A percentile compares a stretch with the other conserved stretches of the same genome.
These are phyloP conservation scores for Paracanthobrama guichenoti DNA, from an alignment of 2,113 vertebrate species.

Conservation along the genomic window DNA sequence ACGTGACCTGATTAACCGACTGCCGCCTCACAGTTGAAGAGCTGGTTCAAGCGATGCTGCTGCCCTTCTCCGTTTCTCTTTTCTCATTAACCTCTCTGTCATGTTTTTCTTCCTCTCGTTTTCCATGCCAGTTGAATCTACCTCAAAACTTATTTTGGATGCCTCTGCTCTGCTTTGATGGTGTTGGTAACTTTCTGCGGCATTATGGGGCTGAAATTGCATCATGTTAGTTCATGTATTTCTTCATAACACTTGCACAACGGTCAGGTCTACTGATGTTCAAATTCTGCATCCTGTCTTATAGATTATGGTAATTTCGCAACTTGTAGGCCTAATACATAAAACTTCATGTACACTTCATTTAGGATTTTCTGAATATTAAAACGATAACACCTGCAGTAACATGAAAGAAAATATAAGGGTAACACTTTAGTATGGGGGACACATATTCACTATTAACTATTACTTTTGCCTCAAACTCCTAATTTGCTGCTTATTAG, in stretches of 20 bases:
- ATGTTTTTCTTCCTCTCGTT: constrained; percentile 37
- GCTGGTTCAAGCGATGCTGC: constrained; percentile 39
- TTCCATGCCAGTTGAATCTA: constrained; percentile 9
- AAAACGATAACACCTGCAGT: too few relatives aligned
- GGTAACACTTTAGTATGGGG: too few relatives aligned
- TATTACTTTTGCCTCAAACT: too few relatives aligned
- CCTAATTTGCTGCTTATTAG: too few relatives aligned
- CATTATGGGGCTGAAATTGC: constrained; percentile 64
- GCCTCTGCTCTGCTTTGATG: constrained; percentile 26
- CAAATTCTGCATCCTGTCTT: neutral
- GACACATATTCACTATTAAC: too few relatives aligned
- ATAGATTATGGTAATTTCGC: neutral
- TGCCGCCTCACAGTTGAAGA: constrained; percentile 34
- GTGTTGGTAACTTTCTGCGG: constrained; percentile 47
- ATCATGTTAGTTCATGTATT: constrained; percentile 44
- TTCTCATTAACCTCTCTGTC: constrained; percentile 52
- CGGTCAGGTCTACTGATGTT: neutral
- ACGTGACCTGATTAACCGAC: constrained; percentile 56
- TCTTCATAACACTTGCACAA: neutral
- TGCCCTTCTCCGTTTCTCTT: constrained; percentile 52
- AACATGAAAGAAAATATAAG: too few relatives aligned
- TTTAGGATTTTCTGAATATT: too few relatives aligned
- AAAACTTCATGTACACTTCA: neutral
- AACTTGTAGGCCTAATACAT: neutral
- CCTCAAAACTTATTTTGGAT: constrained; percentile 32